Evolutionary conservation across 2,888 invertebrate species (phyloP), one percentile per base, ranked within the genome.

Genomic region (Trachelus troglodyta): DNA sequence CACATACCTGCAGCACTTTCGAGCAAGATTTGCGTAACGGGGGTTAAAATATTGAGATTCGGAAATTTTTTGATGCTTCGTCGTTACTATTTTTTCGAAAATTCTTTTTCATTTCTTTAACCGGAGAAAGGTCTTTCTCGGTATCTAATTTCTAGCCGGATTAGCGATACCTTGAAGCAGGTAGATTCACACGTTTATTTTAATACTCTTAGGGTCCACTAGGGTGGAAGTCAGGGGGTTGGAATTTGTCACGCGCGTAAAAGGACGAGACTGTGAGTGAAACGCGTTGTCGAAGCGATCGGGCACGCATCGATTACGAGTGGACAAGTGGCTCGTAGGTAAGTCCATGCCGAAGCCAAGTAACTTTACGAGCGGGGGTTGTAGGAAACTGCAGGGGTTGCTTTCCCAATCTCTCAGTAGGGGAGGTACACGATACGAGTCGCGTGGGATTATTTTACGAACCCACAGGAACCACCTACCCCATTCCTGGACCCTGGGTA

Each of bases 381-480:
- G 56, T 56, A 56, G 23, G 56, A 56, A 56, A 23, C 56, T 81
- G 75, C 75, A 71, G 78, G 76, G 81, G 83, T 83, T 81, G 83
- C 78, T 83, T 84, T 76, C 79, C 82, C 81, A 81, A 83, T 83
- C 81, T 83, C 79, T 73, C 56, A 23, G 56, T 56, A 23, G 56
- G 56, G 56, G 23, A 56, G 23, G 56, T 9, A 56, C 23, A 56
- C 56, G 56, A 56, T 31, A 30, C 78, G 82, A 83, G 80, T 79
- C 79, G 76, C 79, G n/a, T 73, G 81, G 83, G 82, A 85, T 85
- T 85, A 85, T 85, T 85, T 86, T 85, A 84, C 81, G 31, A 76
- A 34, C 33, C 35, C 69, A 76, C 79, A 76, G 35, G 78, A 80
- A 34, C 35, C 15, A 56, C 34, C 15, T 76, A 78, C 34, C 71